These are phyloP conservation scores for Acrossocheilus fasciatus DNA, from an alignment of 2,797 vertebrate genomes.

Conservation along the genomic window DNA sequence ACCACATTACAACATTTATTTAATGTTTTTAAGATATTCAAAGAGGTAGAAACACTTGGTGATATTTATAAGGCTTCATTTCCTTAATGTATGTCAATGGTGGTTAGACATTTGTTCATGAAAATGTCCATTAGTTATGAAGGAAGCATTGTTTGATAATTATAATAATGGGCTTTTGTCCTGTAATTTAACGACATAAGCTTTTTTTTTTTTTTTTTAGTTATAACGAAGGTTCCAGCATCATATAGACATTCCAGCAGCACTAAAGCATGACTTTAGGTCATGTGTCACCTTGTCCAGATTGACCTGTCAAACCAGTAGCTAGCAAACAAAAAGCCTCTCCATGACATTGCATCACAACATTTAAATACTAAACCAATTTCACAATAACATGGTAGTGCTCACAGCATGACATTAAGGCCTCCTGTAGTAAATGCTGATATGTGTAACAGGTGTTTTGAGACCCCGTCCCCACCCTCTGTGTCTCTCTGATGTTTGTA, in stretches of 20 bases:
- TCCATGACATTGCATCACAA: constrained; percentile 57
- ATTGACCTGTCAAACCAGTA: constrained; percentile 44
- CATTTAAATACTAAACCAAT: constrained; percentile 39
- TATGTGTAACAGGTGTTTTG: constrained; percentile 36
- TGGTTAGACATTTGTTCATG: neutral
- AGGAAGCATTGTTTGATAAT: neutral
- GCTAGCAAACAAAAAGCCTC: constrained; percentile 45
- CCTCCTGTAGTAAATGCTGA: constrained; percentile 39
- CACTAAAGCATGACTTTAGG: constrained; percentile 50
- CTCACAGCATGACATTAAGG: constrained; percentile 55
- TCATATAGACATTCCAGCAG: constrained; percentile 35
- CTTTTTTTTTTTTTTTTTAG: neutral
- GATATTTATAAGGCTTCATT: neutral
- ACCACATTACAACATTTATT: neutral
- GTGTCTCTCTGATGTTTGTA: constrained; percentile 64
- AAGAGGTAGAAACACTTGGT: neutral
- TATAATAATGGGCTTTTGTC: neutral
- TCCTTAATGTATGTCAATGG: neutral
- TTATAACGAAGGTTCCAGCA: constrained; percentile 12
- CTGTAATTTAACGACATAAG: neutral
- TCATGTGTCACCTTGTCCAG: constrained; percentile 45
- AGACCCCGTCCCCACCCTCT: constrained; percentile 48
- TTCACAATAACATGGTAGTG: constrained; percentile 49
- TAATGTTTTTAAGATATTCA: neutral
- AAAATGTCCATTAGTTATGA: neutral